phyloP scores from a whole-genome alignment of 2,888 invertebrate species.

The Rhabditophanes sp. region DNA sequence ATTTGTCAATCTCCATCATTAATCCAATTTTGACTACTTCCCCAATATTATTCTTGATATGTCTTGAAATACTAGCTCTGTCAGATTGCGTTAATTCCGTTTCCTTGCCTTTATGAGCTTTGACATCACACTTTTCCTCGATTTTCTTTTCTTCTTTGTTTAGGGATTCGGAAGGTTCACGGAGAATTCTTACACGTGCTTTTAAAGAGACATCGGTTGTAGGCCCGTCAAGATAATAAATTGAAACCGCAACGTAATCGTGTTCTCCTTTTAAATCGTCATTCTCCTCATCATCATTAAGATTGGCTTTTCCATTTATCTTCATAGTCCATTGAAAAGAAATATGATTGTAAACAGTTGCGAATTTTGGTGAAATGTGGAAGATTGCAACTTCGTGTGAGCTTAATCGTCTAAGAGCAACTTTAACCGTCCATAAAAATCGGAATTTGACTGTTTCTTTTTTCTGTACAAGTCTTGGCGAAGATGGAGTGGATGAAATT shows the following conservation, averaged over 20 bases:
- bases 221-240: conserved; percentile 37
- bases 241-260: conserved; percentile 37
- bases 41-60: conserved; percentile 19
- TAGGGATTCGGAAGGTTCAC: conserved; percentile 21
- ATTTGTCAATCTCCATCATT: conserved; percentile 27
- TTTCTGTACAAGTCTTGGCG: no score
- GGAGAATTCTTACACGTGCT: not conserved
- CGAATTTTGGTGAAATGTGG: conserved; percentile 39
- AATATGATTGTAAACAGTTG: conserved; percentile 38
- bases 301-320: conserved; percentile 29
- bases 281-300: no score
- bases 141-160: conserved; percentile 3
- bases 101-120: conserved; percentile 18
- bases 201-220: conserved; percentile 5
- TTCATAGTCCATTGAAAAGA: conserved; percentile 40
- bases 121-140: not conserved
- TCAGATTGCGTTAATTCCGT: conserved; percentile 28
- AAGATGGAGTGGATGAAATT: no score
- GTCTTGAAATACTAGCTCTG: conserved; percentile 12
- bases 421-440: conserved; percentile 17
- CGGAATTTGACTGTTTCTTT: conserved; percentile 11
- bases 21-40: conserved; percentile 25
- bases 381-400: no score
- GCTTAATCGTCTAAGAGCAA: conserved; percentile 13
- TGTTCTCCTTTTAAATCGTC: no score